Base-by-base conservation (phyloP, 1,140 invertebrate genomes). In the Acyrthosiphon pisum region DNA sequence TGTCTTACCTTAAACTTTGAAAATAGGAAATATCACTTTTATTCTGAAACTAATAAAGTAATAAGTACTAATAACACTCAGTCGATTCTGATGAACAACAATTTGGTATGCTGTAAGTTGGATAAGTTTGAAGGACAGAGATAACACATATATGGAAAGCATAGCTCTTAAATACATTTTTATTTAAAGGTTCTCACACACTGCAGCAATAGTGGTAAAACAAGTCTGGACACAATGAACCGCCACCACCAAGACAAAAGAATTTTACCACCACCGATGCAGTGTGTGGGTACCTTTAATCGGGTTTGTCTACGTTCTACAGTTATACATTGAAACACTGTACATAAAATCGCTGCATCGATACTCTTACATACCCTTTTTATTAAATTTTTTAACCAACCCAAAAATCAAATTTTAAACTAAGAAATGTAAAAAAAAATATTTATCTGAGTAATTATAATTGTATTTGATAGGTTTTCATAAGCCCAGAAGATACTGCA, bases 401-500 rank as follows among this genome's bases (percentile, higher is more conserved):
- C 14, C 11, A 18, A n/a, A 6, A 76, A 76, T 76, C 6, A n/a
- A 76, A n/a, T 18, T 76, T 18, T 76, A n/a, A 76, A n/a, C 14
- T 76, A 76, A 20, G 18, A 76, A 76, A 18, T n/a, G 14, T n/a
- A n/a, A 60, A 60, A 48, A 41, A 41, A 60, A 30, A 68, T 14
- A 68, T 68, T 68, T 46, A 48, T 22, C 22, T 2, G 20, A 88
- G 6, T n/a, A 87, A 30, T 18, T 7, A 48, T 22, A 35, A n/a
- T 87, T 87, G 11, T n/a, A 46, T 87, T 87, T 88, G 91, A 44
- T 94, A 94, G 94, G 91, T 94, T 30, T 94, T 94, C 60, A 93
- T 94, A 37, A 93, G 81, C 22, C 94, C 94, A 35, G 94, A 94
- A 93, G 94, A 94, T 93, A 84, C 44, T 44, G 46, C 46, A 41